Conservation (phyloP, 2,888 invertebrate species). For the Conchocele bisecta region DNA sequence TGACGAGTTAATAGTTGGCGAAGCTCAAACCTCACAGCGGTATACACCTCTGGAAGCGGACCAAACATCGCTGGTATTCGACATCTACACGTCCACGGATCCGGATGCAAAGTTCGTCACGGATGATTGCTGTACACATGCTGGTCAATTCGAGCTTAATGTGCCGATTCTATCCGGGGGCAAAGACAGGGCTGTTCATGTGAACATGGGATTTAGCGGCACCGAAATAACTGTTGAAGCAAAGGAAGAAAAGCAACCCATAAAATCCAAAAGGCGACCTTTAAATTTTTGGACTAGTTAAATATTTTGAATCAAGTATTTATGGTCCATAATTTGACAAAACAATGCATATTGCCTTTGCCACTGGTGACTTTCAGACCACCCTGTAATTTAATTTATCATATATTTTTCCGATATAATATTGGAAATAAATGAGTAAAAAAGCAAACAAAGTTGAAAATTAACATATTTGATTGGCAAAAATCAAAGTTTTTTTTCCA, state of each 20-base stretch:
- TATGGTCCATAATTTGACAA: too few relatives aligned
- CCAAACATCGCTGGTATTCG: constrained; percentile 53
- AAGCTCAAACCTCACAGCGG: constrained; percentile 45
- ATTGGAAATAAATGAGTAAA: too few relatives aligned
- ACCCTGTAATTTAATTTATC: too few relatives aligned
- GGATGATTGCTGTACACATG: constrained; percentile 44
- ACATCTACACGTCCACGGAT: constrained; percentile 51
- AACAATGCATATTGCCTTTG: too few relatives aligned
- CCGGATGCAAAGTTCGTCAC: constrained; percentile 54
- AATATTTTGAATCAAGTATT: too few relatives aligned
- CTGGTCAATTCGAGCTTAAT: constrained; percentile 59
- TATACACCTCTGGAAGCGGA: constrained; percentile 50
- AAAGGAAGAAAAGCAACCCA: constrained; percentile 44
- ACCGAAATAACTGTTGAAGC: constrained; percentile 62
- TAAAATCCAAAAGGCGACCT: too few relatives aligned
- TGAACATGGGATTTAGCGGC: constrained; percentile 59
- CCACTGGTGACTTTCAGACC: too few relatives aligned
- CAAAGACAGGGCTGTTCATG: constrained; percentile 52
- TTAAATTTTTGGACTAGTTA: too few relatives aligned
- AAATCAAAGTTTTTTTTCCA: too few relatives aligned
- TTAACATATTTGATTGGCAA: too few relatives aligned
- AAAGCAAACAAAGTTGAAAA: too few relatives aligned
- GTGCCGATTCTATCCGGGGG: constrained; percentile 39
- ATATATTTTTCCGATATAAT: too few relatives aligned
- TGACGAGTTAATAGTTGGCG: constrained; percentile 46